Evolutionary conservation across 2,888 invertebrate species (phyloP), one percentile per base, ranked within the genome.

Genomic region (Bibio marci): DNA sequence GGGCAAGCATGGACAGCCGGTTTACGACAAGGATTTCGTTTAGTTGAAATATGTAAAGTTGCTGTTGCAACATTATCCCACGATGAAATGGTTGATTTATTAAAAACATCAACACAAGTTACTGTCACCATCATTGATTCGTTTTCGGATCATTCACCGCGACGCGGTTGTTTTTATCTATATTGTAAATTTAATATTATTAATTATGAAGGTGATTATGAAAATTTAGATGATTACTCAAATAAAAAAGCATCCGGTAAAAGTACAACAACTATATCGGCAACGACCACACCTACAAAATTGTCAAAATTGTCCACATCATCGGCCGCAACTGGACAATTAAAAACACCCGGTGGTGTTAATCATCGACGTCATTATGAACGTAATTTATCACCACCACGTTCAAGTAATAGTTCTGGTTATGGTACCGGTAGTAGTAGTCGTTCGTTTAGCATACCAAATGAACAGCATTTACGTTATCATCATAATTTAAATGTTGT

Each of bases 21-120:
- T n/a, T 68, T 95, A 35, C 65, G 85, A 35, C 86, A 87, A 56
- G 90, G 90, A 42, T 85, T 85, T 37, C 71, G 92, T 13, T 69
- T 95, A 45, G 86, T 94, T 3, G 92, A 95, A 63, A 85, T 87
- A 49, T 86, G 86, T 53, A 82, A 85, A 57, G 80, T 88, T 17
- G 86, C 88, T 25, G 85, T 90, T 22, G 80, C 85, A 4, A 90
- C 90, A 1, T 64, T 92, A 45, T 80, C 78, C 26, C 87, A 91
- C 62, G 88, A 90, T 56, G 85, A 88, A 60, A 87, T 92, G 76
- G 86, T 91, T 26, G 91, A 91, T 60, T 65, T 91, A 47, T 65
- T 94, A 42, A 83, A 90, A 63, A 91, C 88, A 1, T 87, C 88
- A 5, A 76, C 79, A 44, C 79, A 81, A 34, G 88, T 92, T 38